These are phyloP conservation scores for Cephonodes hylas DNA, from an alignment of 2,888 invertebrate species.

Conservation along the genomic window DNA sequence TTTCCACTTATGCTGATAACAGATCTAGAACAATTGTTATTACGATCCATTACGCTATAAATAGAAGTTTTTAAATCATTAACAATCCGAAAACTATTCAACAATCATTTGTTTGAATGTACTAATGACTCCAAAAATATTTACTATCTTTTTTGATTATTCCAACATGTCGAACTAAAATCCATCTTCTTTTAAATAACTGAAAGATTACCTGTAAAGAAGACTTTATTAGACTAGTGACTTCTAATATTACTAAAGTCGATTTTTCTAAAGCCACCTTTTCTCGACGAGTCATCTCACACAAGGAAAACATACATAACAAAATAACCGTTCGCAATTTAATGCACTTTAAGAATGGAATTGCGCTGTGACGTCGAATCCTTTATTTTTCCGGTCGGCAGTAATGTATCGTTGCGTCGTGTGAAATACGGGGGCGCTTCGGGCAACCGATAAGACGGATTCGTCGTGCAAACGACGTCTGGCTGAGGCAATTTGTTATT, in stretches of 20 bases:
- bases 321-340: not conserved
- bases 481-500: slow-evolving; percentile 32
- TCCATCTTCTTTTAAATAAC: too few species aligned
- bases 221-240: not conserved
- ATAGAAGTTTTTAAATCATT: not conserved
- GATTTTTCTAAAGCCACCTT: too few species aligned
- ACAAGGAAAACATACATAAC: not conserved
- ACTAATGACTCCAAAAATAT: not conserved
- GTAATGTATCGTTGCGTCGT: slow-evolving; percentile 5
- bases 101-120: not conserved
- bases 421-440: slow-evolving; percentile 19
- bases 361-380: not conserved
- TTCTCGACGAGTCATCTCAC: not conserved
- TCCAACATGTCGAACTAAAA: not conserved
- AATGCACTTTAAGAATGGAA: not conserved
- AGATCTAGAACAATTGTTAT: not conserved
- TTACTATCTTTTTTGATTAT: not conserved
- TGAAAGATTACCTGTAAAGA: too few species aligned
- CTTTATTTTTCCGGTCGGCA: slow-evolving; percentile 8
- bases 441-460: slow-evolving; percentile 24
- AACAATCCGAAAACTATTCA: not conserved
- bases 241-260: too few species aligned
- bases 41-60: not conserved
- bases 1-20: not conserved
- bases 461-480: slow-evolving; percentile 25